These are phyloP conservation scores for Heteropelma amictum DNA, from an alignment of 2,888 invertebrate species.

Conservation along the genomic window DNA sequence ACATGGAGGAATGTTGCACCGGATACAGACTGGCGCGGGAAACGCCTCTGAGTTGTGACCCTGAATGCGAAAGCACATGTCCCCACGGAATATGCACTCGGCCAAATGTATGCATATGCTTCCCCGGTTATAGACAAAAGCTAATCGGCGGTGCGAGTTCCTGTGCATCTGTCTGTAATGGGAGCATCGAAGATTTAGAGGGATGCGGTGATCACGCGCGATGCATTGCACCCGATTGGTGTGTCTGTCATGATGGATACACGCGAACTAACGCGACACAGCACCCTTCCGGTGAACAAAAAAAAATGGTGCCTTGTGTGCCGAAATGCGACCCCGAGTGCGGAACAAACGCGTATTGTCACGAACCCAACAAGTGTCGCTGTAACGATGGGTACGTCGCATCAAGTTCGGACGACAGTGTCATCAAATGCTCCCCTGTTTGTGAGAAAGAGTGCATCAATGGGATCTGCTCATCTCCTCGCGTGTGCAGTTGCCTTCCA, in stretches of 20 bases:
- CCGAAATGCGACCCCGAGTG: slow-evolving; percentile 15
- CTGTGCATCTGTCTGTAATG: slow-evolving; percentile 8
- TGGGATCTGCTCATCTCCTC: background rate
- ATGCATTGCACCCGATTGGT: background rate
- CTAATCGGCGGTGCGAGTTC: background rate
- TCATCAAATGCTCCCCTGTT: background rate
- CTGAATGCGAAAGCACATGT: slow-evolving; percentile 13
- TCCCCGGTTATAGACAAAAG: background rate
- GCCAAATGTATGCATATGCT: slow-evolving; percentile 5
- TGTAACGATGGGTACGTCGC: slow-evolving; percentile 20
- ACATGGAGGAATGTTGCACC: background rate
- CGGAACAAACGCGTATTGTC: slow-evolving; percentile 1
- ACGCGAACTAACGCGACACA: background rate
- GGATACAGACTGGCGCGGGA: background rate
- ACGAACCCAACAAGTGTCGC: slow-evolving; percentile 17
- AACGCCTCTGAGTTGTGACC: background rate
- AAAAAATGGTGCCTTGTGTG: background rate
- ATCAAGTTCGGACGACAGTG: background rate
- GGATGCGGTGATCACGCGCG: slow-evolving; percentile 16
- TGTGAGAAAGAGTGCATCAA: background rate
- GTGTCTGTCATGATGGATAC: slow-evolving; percentile 20
- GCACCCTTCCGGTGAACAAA: background rate
- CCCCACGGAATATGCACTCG: background rate
- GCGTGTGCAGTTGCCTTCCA: background rate
- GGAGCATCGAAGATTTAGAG: background rate